Percentiles rank a stretch among this genome's conserved stretches.
Conservation (phyloP, 2,888 invertebrate genomes). For the Priocnemis perturbator region DNA sequence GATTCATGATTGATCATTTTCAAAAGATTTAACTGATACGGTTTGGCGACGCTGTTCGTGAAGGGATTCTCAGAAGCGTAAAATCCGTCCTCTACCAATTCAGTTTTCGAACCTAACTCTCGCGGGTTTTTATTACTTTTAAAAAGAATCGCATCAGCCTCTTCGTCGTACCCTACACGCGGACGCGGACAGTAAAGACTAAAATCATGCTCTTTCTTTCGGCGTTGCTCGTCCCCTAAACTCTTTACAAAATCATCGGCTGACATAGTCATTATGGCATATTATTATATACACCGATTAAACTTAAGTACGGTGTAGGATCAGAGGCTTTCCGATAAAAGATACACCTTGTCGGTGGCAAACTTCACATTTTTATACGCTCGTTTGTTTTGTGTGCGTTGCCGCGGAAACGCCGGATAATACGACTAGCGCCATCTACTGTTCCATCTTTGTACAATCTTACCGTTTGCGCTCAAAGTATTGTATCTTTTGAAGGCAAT, state of each 20-base stretch:
- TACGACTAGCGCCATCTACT: too few relatives aligned
- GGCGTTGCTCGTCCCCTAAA: constrained; percentile 20
- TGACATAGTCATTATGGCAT: too few relatives aligned
- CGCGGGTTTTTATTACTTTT: constrained; percentile 31
- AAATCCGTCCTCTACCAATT: constrained; percentile 60
- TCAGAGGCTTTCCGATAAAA: too few relatives aligned
- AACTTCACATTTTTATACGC: too few relatives aligned
- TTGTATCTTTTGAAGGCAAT: too few relatives aligned
- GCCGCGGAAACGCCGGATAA: too few relatives aligned
- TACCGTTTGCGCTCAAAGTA: too few relatives aligned
- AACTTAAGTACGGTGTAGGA: too few relatives aligned
- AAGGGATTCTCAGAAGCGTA: constrained; percentile 61
- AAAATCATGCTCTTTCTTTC: constrained; percentile 43
- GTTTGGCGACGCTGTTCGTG: constrained; percentile 60
- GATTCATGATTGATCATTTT: constrained; percentile 49
- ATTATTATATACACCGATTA: too few relatives aligned
- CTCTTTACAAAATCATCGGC: constrained; percentile 53
- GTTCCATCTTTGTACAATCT: too few relatives aligned
- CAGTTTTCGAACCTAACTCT: constrained; percentile 6
- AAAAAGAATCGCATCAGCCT: constrained; percentile 40
- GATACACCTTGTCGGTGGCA: too few relatives aligned
- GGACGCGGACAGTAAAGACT: constrained; percentile 55
- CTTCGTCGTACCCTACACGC: constrained; percentile 25
- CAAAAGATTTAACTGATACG: constrained; percentile 51
- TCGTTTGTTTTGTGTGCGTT: too few relatives aligned